Conservation (phyloP, 2,113 vertebrate species). For the Pteronura brasiliensis region DNA sequence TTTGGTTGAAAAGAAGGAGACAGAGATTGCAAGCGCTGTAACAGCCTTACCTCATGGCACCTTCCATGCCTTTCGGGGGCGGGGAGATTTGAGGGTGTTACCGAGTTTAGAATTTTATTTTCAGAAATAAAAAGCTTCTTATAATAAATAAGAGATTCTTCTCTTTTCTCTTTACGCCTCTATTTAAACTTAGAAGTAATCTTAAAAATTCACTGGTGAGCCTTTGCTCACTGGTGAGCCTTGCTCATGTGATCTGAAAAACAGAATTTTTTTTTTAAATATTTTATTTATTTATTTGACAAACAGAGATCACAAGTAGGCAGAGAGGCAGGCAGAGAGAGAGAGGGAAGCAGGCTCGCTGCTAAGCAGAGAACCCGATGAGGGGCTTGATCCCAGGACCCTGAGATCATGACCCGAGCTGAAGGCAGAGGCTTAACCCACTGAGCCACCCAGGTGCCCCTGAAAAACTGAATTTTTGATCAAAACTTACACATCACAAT, state of each 20-base stretch:
- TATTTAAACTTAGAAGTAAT: background rate
- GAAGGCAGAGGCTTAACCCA: too few species aligned
- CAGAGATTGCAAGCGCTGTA: fast-evolving
- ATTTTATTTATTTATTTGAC: too few species aligned
- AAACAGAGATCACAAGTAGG: too few species aligned
- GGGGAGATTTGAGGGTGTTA: background rate
- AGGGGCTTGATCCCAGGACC: too few species aligned
- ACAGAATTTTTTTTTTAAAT: background rate
- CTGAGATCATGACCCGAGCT: too few species aligned
- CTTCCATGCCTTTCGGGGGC: too few species aligned
- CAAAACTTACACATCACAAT: background rate
- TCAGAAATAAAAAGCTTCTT: background rate
- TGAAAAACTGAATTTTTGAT: background rate
- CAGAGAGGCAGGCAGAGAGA: too few species aligned
- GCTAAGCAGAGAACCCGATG: too few species aligned
- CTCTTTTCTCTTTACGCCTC: background rate
- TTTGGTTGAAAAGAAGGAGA: background rate
- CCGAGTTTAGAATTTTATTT: background rate
- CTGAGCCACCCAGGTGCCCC: too few species aligned
- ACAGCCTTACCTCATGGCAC: fast-evolving
- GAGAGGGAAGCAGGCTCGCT: too few species aligned
- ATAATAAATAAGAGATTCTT: background rate
- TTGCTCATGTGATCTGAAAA: background rate
- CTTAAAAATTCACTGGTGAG: background rate
- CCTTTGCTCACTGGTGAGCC: background rate